Evolutionary conservation across 2,113 vertebrate genomes (phyloP).

Genomic region (Felis catus): F.catus_Fca126_mat1.0 CM031423.1:33993001-33993500

Average conservation of each 20-base stretch:
- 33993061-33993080: neutral
- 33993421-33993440: neutral
- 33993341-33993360: too few relatives aligned
- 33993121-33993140: neutral
- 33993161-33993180: too few relatives aligned
- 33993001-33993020: neutral
- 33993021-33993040: neutral
- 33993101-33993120: neutral
- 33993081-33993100: neutral
- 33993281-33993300: rapidly evolving
- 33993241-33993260: too few relatives aligned
- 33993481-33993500: neutral
- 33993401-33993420: neutral
- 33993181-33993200: too few relatives aligned
- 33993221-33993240: too few relatives aligned
- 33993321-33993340: too few relatives aligned
- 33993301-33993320: too few relatives aligned
- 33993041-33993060: neutral
- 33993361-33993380: neutral
- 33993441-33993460: neutral
- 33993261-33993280: too few relatives aligned
- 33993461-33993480: neutral
- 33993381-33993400: neutral
- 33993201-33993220: too few relatives aligned
- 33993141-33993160: neutral